phyloP scores from a whole-genome alignment of 2,113 vertebrate species.

The Syngnathus typhle region DNA sequence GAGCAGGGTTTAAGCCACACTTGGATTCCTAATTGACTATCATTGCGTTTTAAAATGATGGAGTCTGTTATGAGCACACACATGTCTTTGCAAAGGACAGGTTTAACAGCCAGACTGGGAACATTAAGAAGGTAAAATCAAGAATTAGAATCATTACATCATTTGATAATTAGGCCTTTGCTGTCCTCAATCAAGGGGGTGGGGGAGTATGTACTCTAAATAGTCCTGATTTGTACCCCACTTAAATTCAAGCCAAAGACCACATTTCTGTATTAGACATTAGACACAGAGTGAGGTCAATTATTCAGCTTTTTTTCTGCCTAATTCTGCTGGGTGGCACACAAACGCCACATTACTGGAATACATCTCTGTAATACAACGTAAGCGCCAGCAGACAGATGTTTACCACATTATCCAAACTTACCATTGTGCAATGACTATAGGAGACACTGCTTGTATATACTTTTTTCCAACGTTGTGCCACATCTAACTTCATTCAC shows the following conservation, averaged over 20 bases:
- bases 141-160: too few species aligned
- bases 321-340: neutral
- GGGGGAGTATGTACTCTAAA: too few species aligned
- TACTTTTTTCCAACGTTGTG: neutral
- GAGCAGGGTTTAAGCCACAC: too few species aligned
- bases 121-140: too few species aligned
- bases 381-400: neutral
- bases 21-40: neutral
- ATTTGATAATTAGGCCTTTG: too few species aligned
- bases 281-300: neutral
- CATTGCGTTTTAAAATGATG: neutral
- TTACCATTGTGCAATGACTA: constrained; percentile 4
- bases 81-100: too few species aligned
- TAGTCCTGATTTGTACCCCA: neutral
- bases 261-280: neutral
- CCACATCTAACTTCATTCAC: neutral
- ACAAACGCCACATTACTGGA: neutral
- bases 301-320: neutral
- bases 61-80: neutral
- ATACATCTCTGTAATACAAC: neutral
- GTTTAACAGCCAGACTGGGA: too few species aligned
- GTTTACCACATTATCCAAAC: neutral
- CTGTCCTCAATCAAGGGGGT: too few species aligned
- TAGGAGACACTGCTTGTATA: neutral
- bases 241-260: neutral